A percentile compares a stretch with the other conserved stretches of the same genome.
phyloP scores from a whole-genome alignment of 2,797 vertebrate species.

The Micromesistius poutassou region DNA sequence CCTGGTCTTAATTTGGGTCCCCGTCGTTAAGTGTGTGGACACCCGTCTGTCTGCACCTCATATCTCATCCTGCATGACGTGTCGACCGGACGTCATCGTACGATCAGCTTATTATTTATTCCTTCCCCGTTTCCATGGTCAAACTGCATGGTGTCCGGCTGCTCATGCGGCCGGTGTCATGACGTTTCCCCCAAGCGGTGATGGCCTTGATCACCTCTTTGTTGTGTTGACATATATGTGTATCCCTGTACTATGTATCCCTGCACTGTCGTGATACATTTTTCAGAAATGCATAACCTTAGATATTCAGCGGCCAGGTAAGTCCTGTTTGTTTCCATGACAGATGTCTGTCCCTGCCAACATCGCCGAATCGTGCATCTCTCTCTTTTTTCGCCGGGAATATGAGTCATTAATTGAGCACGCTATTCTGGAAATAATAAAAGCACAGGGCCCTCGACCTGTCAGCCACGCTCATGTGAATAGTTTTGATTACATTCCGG shows the following conservation, averaged over 20 bases:
- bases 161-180: slow-evolving; percentile 48
- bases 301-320: slow-evolving; percentile 42
- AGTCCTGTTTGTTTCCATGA: slow-evolving; percentile 13
- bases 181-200: slow-evolving; percentile 52
- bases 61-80: slow-evolving; percentile 72
- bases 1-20: slow-evolving; percentile 34
- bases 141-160: slow-evolving; percentile 59
- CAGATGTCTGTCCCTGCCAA: not conserved
- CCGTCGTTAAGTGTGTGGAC: slow-evolving; percentile 59
- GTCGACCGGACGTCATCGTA: slow-evolving; percentile 46
- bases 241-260: slow-evolving; percentile 11
- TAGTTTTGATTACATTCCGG: slow-evolving; percentile 30
- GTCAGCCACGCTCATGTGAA: slow-evolving; percentile 32
- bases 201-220: slow-evolving; percentile 40
- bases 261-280: slow-evolving; percentile 14
- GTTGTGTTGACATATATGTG: slow-evolving; percentile 32
- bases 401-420: not conserved
- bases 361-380: not conserved
- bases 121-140: slow-evolving; percentile 57
- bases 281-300: slow-evolving; percentile 30
- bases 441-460: slow-evolving; percentile 20
- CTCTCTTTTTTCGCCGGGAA: not conserved
- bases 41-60: slow-evolving; percentile 69
- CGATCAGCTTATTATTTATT: slow-evolving; percentile 1
- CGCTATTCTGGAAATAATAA: slow-evolving; percentile 7